Percentiles rank a stretch among this genome's conserved stretches.
phyloP scores from a whole-genome alignment of 2,113 vertebrate species.

The Eolophus roseicapilla region DNA sequence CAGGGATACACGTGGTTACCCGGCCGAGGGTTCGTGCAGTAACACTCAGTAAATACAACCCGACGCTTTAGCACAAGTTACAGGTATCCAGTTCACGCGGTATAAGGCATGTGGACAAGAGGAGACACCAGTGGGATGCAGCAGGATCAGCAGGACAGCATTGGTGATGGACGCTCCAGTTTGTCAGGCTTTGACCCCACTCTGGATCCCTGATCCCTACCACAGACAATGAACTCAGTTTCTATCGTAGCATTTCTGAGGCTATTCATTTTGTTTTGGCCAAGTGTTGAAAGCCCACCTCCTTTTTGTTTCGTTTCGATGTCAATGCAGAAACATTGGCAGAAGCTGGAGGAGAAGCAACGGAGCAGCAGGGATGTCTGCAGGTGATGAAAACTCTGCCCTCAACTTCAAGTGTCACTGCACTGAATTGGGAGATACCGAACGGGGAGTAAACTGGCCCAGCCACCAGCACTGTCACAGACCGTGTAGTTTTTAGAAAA shows the following conservation, averaged over 20 bases:
- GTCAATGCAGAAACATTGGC: constrained; percentile 16
- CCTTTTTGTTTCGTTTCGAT: neutral
- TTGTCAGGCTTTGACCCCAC: constrained; percentile 19
- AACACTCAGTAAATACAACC: neutral
- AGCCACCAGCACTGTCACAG: constrained; percentile 60
- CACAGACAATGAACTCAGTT: neutral
- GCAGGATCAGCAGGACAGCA: constrained; percentile 18
- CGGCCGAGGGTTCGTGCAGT: neutral
- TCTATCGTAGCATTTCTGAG: neutral
- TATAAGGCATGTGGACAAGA: constrained; percentile 63
- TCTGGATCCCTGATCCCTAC: neutral
- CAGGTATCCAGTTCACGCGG: neutral
- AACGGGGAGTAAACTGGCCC: constrained; percentile 24
- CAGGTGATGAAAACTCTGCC: constrained; percentile 26
- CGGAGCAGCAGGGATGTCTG: neutral
- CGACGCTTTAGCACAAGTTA: neutral
- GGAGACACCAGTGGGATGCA: neutral
- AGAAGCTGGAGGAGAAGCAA: constrained; percentile 18
- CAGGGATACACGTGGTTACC: neutral
- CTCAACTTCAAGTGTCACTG: constrained; percentile 17
- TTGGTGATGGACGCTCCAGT: neutral
- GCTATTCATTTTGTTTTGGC: constrained; percentile 16
- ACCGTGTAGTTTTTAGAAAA: neutral
- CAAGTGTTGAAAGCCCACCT: constrained; percentile 18
- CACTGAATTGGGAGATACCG: neutral